These are phyloP conservation scores for Oxygymnocypris stewartii DNA, from an alignment of 2,113 vertebrate genomes.

Conservation along the genomic window DNA sequence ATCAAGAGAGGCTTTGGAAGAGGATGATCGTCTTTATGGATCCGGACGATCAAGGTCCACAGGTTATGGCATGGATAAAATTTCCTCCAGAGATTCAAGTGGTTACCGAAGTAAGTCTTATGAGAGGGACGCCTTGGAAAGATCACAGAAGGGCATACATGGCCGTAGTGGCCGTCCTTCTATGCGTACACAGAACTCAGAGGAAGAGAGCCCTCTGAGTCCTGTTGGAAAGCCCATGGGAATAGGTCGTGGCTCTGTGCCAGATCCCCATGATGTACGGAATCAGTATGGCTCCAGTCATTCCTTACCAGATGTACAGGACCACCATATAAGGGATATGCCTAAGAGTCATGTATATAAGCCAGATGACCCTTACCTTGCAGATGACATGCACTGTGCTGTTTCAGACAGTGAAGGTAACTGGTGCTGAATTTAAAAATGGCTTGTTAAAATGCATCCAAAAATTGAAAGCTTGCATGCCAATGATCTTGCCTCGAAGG, in stretches of 20 bases:
- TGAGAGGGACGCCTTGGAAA: conserved; percentile 86
- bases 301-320: conserved; percentile 97
- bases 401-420: conserved; percentile 99
- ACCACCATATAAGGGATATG: conserved; percentile 93
- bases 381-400: conserved; percentile 97
- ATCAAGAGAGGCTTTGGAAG: conserved; percentile 84
- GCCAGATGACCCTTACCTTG: conserved; percentile 93
- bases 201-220: conserved; percentile 94
- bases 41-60: conserved; percentile 85
- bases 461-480: conserved; percentile 69
- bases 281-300: conserved; percentile 97
- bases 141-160: conserved; percentile 84
- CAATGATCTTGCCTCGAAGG: conserved; percentile 57
- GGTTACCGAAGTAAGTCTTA: conserved; percentile 90
- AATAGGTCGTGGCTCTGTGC: conserved; percentile 75
- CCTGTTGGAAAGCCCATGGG: conserved; percentile 87
- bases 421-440: conserved; percentile 80
- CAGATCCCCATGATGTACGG: conserved; percentile 85
- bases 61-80: conserved; percentile 88
- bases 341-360: conserved; percentile 94
- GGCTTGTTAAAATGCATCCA: conserved; percentile 55
- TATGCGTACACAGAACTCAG: conserved; percentile 89
- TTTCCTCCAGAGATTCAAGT: conserved; percentile 81
- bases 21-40: conserved; percentile 86
- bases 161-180: conserved; percentile 82